Percentiles rank a stretch among this genome's conserved stretches.
These are phyloP conservation scores for Euzophera pinguis DNA, from an alignment of 2,888 invertebrate species.

Conservation along the genomic window DNA sequence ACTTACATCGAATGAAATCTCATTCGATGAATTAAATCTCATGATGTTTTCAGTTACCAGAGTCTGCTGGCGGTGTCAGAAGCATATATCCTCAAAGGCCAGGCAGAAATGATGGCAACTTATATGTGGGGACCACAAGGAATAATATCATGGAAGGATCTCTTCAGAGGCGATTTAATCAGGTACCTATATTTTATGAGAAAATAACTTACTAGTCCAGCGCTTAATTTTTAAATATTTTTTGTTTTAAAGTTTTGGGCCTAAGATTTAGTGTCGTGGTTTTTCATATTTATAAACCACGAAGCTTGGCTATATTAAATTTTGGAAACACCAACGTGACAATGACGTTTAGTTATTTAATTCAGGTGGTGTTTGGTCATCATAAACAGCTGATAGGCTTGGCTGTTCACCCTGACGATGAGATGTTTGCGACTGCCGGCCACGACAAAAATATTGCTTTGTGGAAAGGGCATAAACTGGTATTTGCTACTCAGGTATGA, in stretches of 20 bases:
- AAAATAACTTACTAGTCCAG: too few relatives aligned
- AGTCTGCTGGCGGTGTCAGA: conserved; percentile 92
- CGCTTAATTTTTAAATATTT: too few relatives aligned
- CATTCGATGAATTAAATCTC: too few relatives aligned
- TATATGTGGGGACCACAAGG: conserved; percentile 94
- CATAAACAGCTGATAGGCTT: conserved; percentile 92
- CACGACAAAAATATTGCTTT: conserved; percentile 94
- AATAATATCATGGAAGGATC: conserved; percentile 95
- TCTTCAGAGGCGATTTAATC: conserved; percentile 91
- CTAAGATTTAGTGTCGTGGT: too few relatives aligned
- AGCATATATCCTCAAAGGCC: conserved; percentile 94
- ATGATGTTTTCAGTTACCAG: conserved; percentile 83
- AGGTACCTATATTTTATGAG: conserved; percentile 59
- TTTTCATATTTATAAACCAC: too few relatives aligned
- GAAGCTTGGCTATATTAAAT: too few relatives aligned
- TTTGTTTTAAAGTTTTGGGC: too few relatives aligned
- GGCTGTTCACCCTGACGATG: conserved; percentile 94
- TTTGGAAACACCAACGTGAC: too few relatives aligned
- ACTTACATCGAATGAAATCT: too few relatives aligned
- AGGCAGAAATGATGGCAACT: conserved; percentile 92
- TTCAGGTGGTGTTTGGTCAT: conserved; percentile 91
- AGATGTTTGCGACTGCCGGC: conserved; percentile 94
- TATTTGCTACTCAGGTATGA: conserved; percentile 94
- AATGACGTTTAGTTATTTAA: not conserved
- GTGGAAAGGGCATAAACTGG: conserved; percentile 93